Evolutionary conservation across 2,113 vertebrate species (phyloP), one percentile per base, ranked within the genome.

Genomic region (Setophaga coronata): DNA sequence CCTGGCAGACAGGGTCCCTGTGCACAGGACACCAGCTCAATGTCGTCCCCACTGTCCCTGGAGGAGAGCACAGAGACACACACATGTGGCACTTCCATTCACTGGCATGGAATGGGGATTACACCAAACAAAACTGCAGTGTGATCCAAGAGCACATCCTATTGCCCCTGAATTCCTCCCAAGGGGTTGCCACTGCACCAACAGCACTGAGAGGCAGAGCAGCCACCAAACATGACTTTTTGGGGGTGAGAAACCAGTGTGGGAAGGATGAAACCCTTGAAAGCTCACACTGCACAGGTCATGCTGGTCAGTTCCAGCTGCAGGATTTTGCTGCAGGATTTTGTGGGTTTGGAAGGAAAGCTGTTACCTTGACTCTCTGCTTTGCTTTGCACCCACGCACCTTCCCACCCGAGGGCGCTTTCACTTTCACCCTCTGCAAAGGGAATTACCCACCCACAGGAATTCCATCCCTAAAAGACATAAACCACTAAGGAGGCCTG

Each of bases 21-120:
- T 18, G 97, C 94, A 60, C 99, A 99, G n/a, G 99, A 99, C 17
- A 98, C 97, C 90, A 99, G 97, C 97, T 99, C 99, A 1, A 99
- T 97, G 92, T 99, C 99, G 2, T 99, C 99, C 53, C 99, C 99
- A 1, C 99, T 99, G 98, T 99, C 99, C 77, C 99, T 99, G 91
- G 3, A n/a, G 72, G 61, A 70, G 47, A 94, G 91, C 72, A 97
- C 72, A 92, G 61, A 81, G 4, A 73, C 36, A 43, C 3, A 4
- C 33, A 15, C 1, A 4, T 6, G 4, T 2, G 10, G 29, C 88
- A 36, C 24, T 66, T 36, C 42, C 0, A 6, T 42, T 47, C 29
- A 13, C 25, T 14, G 15, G 15, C 7, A 5, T 0, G 14, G 6
- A 6, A 18, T 0, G 1, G 19, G 12, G 26, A 78, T 42, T n/a